Evolutionary conservation across 2,888 invertebrate genomes (phyloP), one percentile per base, ranked within the genome.

Genomic region (Zaprionus obscuricornis): DNA sequence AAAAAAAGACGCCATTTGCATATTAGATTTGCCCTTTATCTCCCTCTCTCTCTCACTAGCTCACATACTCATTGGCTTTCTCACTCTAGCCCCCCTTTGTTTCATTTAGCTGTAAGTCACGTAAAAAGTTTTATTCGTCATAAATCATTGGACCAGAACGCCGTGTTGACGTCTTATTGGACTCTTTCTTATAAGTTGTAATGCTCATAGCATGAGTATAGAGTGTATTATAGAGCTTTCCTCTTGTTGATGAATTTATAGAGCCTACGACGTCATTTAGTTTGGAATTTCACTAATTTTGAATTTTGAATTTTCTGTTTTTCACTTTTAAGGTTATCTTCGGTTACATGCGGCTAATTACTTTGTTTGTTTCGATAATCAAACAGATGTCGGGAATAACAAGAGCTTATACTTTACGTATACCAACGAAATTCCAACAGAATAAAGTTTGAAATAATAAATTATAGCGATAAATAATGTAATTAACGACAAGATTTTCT

Each of bases 61-160:
- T n/a, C n/a, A n/a, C n/a, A n/a, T n/a, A n/a, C n/a, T n/a, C n/a
- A n/a, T n/a, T n/a, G n/a, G n/a, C n/a, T n/a, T n/a, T n/a, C n/a
- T n/a, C n/a, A n/a, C n/a, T n/a, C n/a, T n/a, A n/a, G 51, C 31
- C 43, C 16, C 51, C 27, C 40, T 10, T 13, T 34, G 51, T 45
- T 42, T 55, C 50, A 51, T 49, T 50, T 49, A 52, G 29, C 40
- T 46, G 84, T 71, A 71, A 86, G 83, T 85, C 81, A 83, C 87
- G 79, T 82, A 70, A 72, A 79, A 66, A 68, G 47, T 72, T 85
- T 62, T 64, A 65, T 86, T 79, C 79, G 79, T 78, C 72, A 74
- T 76, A 87, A 83, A 84, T 81, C 85, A 55, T 86, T 87, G 74
- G 86, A 86, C 86, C 87, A 85, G 86, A 87, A 83, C 83, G 54